Base-by-base conservation (phyloP, 2,797 vertebrate species). In the Clamator glandarius region DNA sequence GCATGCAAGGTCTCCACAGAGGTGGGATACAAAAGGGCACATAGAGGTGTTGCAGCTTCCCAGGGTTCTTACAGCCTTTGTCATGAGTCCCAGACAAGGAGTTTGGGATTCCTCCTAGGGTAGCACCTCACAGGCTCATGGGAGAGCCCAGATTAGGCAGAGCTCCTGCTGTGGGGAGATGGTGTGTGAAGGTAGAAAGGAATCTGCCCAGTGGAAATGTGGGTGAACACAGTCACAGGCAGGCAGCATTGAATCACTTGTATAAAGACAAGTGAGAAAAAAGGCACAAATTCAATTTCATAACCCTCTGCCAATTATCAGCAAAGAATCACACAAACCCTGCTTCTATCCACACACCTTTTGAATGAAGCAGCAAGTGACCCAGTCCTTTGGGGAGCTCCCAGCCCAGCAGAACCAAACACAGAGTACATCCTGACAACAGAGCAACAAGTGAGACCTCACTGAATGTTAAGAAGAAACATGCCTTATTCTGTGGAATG, bases 391-490 rank as follows among this genome's bases (percentile, higher is more conserved):
- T 7, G 8, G 26, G 51, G 72, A 93, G 18, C 31, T 20, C 50
- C 18, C 21, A 41, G 33, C 24, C 52, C 50, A 69, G 63, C 48
- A 70, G 55, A 78, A 81, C 25, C 42, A 26, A 87, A 81, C 0
- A 2, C 35, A 69, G 69, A 50, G 48, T n/a, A n/a, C n/a, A n/a
- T n/a, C n/a, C n/a, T n/a, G n/a, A n/a, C n/a, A n/a, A n/a, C n/a
- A n/a, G n/a, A n/a, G n/a, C n/a, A 81, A 75, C 46, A 86, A 83
- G 81, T 41, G 46, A 94, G 75, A 87, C 52, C 59, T 70, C 35
- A 55, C 25, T 39, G 55, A 59, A 84, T n/a, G 48, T 69, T 81
- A 57, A 79, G 50, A 41, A 78, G 70, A 84, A 91, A 66, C 26
- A 20, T 76, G 18, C 12, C 46, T 68, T 75, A 36, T 92, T 70